Percentiles rank a stretch among this genome's conserved stretches.
These are phyloP conservation scores for Elephantulus edwardii DNA, from an alignment of 2,113 vertebrate species.

Conservation along the genomic window DNA sequence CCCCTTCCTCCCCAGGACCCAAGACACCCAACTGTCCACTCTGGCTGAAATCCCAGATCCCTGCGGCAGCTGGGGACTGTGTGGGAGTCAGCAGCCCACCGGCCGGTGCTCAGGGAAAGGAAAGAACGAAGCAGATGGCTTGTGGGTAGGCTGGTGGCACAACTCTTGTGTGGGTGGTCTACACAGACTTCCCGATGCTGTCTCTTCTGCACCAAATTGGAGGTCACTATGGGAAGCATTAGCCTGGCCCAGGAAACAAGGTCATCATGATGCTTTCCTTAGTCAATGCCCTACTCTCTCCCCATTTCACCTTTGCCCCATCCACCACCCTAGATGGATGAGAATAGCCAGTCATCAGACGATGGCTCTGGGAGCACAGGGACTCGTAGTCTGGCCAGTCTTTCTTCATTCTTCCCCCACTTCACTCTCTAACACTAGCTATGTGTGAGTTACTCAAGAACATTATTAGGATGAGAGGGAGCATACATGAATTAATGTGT, in stretches of 20 bases:
- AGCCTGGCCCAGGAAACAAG: not conserved
- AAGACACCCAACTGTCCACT: accelerated
- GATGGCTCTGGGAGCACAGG: not conserved
- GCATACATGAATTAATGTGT: too few relatives aligned
- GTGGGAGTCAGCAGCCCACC: not conserved
- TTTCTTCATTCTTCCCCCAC: not conserved
- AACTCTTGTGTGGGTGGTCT: not conserved
- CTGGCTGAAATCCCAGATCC: not conserved
- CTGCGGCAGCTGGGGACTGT: not conserved
- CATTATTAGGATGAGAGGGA: not conserved
- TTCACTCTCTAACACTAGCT: not conserved
- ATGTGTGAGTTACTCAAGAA: not conserved
- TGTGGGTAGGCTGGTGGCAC: slow-evolving; percentile 61
- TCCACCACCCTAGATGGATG: too few relatives aligned
- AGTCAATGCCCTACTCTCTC: not conserved
- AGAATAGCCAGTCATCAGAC: too few relatives aligned
- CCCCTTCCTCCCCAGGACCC: accelerated
- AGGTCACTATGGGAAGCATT: not conserved
- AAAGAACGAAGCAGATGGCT: slow-evolving; percentile 65
- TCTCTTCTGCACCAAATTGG: not conserved
- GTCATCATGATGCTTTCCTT: not conserved
- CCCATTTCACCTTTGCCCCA: accelerated
- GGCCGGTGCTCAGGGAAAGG: not conserved
- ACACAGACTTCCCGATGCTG: not conserved
- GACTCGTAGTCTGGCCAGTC: not conserved